Conservation (phyloP, 2,797 vertebrate species). For the Rhynchotus rufescens region DNA sequence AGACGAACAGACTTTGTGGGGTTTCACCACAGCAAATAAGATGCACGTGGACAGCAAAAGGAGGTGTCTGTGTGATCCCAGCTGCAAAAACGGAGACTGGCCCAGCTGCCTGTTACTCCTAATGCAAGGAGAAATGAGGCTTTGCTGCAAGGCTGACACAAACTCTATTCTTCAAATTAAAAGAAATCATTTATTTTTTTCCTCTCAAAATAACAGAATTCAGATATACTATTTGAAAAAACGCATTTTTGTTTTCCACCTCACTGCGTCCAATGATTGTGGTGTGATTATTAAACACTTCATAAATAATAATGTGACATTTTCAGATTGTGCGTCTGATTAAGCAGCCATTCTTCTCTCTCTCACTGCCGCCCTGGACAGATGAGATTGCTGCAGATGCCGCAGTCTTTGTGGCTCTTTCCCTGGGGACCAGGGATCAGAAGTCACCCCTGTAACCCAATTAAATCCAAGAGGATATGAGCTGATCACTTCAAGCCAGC, state of each 20-base stretch:
- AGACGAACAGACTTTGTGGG: background rate
- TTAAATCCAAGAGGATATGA: constrained; percentile 47
- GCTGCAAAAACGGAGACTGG: background rate
- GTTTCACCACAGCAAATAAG: background rate
- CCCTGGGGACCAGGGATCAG: constrained; percentile 61
- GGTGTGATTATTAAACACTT: constrained; percentile 71
- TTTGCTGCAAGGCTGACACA: background rate
- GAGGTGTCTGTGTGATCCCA: background rate
- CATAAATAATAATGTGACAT: constrained; percentile 78
- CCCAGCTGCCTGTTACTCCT: background rate
- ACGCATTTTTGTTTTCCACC: constrained; percentile 58
- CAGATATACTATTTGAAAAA: constrained; percentile 39
- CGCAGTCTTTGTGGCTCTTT: constrained; percentile 17
- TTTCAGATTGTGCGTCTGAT: constrained; percentile 65
- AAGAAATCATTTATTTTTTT: constrained; percentile 10
- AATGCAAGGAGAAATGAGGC: background rate
- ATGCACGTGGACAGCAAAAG: background rate
- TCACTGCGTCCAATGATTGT: constrained; percentile 33
- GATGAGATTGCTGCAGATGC: constrained; percentile 55
- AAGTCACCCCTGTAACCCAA: constrained; percentile 37
- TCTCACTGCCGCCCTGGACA: constrained; percentile 40
- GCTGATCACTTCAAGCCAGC: background rate
- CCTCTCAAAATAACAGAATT: constrained; percentile 27
- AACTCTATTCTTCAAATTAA: constrained; percentile 1
- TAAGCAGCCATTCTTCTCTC: constrained; percentile 62